Evolutionary conservation across 2,113 vertebrate species (phyloP).

Genomic region (Gallinago paraguaiae): DNA sequence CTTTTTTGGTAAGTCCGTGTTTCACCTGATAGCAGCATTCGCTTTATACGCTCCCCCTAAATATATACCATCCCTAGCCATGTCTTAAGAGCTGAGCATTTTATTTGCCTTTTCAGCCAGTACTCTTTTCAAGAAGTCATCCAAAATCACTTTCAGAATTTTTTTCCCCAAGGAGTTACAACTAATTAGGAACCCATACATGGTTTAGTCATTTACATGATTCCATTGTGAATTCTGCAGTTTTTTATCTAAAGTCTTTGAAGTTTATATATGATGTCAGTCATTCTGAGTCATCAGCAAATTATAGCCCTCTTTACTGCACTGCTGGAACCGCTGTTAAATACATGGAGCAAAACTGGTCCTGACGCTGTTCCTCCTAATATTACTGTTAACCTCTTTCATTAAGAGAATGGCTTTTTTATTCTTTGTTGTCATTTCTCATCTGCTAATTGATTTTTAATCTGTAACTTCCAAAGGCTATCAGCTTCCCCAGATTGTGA

Average conservation of each 20-base stretch:
- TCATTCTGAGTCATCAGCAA: slow-evolving; percentile 22
- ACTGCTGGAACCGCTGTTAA: not conserved
- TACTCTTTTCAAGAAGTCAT: not conserved
- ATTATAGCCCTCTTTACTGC: not conserved
- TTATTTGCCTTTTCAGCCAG: not conserved
- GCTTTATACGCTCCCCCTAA: not conserved
- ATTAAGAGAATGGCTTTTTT: not conserved
- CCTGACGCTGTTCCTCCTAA: not conserved
- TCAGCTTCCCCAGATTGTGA: not conserved
- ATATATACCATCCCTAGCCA: not conserved
- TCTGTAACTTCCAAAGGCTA: not conserved
- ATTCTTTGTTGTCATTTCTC: not conserved
- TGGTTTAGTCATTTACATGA: not conserved
- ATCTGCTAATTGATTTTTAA: slow-evolving; percentile 13
- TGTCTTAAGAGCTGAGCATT: not conserved
- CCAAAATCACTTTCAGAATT: not conserved
- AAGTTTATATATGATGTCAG: slow-evolving; percentile 11
- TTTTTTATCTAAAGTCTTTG: slow-evolving; percentile 13
- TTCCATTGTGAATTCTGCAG: slow-evolving; percentile 13
- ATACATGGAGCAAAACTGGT: not conserved
- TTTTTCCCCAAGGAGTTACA: not conserved
- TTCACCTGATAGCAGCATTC: not conserved
- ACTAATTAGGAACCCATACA: slow-evolving; percentile 22
- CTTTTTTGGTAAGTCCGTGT: not conserved
- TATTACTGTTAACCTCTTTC: not conserved